These are phyloP conservation scores for Sebastolobus alascanus DNA, from an alignment of 2,797 vertebrate genomes.

Conservation along the genomic window DNA sequence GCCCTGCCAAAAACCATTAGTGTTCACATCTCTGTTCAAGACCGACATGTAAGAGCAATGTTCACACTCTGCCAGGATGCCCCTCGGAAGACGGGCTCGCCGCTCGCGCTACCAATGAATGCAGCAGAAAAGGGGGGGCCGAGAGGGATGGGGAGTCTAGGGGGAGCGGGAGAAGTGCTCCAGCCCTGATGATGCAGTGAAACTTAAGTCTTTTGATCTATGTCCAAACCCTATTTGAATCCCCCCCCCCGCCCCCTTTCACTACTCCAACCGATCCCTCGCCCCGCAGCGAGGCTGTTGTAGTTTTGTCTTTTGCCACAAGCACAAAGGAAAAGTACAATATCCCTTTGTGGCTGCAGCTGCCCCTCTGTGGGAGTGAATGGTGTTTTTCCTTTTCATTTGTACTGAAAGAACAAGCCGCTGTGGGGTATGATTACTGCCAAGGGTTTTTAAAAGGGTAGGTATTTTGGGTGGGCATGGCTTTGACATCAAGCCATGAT, in stretches of 20 bases:
- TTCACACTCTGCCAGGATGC: constrained; percentile 69
- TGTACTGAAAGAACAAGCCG: constrained; percentile 51
- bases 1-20: constrained; percentile 82
- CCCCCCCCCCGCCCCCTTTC: background rate
- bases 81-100: constrained; percentile 53
- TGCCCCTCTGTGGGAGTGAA: constrained; percentile 59
- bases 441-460: constrained; percentile 61
- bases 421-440: constrained; percentile 55
- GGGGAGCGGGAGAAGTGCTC: constrained; percentile 37
- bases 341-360: constrained; percentile 64
- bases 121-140: constrained; percentile 46
- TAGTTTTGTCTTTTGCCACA: constrained; percentile 53
- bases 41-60: constrained; percentile 68
- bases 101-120: constrained; percentile 30
- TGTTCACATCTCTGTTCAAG: constrained; percentile 81
- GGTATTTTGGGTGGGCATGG: constrained; percentile 52
- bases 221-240: constrained; percentile 67
- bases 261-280: constrained; percentile 30
- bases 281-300: constrained; percentile 41
- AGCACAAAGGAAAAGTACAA: constrained; percentile 68
- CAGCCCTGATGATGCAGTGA: constrained; percentile 65
- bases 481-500: constrained; percentile 64
- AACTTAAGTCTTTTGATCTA: constrained; percentile 76
- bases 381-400: constrained; percentile 57
- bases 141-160: background rate